A percentile compares a stretch with the other conserved stretches of the same genome.
Conservation (phyloP, 2,888 invertebrate species). For the Idaea dimidiata region DNA sequence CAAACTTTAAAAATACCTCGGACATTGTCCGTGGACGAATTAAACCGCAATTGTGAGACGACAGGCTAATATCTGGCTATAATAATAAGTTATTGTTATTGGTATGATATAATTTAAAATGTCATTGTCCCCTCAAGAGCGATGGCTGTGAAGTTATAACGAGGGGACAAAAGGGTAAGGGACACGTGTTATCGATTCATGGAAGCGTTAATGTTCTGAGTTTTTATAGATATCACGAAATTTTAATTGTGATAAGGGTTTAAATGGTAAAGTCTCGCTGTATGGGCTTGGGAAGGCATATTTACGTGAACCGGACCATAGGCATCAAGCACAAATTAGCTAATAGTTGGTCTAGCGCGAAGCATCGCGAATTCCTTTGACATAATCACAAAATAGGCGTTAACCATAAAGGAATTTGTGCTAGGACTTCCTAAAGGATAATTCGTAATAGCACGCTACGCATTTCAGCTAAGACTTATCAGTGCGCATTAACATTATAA, state of each 20-base stretch:
- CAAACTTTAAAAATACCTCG: slow-evolving; percentile 52
- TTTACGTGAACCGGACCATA: no score
- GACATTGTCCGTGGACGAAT: slow-evolving; percentile 51
- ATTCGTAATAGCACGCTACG: no score
- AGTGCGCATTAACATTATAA: no score
- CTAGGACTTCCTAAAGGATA: no score
- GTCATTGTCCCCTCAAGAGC: slow-evolving; percentile 51
- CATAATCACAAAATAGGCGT: no score
- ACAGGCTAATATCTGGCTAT: slow-evolving; percentile 7
- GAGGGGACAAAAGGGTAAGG: slow-evolving; percentile 67
- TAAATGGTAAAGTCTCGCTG: no score
- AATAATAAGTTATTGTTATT: slow-evolving; percentile 34
- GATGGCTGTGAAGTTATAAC: slow-evolving; percentile 48
- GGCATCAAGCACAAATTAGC: no score
- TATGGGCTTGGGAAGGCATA: no score
- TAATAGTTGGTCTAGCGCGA: no score
- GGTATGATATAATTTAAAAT: slow-evolving; percentile 70
- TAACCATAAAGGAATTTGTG: no score
- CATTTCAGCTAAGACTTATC: no score
- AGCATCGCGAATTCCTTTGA: no score
- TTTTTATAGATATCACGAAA: slow-evolving; percentile 25
- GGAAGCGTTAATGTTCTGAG: slow-evolving; percentile 38
- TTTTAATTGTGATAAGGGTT: background rate
- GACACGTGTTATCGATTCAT: slow-evolving; percentile 60
- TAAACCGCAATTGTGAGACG: slow-evolving; percentile 54